Percentiles rank a stretch among this genome's conserved stretches.
These are phyloP conservation scores for Vireo griseus DNA, from an alignment of 2,797 vertebrate species.

Conservation along the genomic window DNA sequence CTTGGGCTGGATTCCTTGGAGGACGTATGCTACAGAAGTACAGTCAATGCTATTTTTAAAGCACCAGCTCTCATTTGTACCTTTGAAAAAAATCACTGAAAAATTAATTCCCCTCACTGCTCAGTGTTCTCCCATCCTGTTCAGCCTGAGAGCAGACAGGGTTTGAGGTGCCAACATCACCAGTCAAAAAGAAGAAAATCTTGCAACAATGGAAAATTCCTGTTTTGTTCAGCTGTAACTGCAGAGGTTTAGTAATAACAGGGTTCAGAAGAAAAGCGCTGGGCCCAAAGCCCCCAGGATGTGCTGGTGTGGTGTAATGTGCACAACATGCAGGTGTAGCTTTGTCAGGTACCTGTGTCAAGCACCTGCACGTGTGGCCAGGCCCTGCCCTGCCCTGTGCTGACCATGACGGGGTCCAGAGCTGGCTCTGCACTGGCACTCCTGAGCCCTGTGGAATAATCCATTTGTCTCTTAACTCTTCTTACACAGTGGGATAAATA, in stretches of 20 bases:
- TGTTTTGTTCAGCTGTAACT: neutral
- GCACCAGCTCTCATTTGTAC: neutral
- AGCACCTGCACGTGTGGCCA: rapidly evolving
- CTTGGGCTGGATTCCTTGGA: neutral
- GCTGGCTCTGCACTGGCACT: neutral
- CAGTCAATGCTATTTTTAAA: constrained; percentile 8
- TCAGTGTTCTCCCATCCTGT: neutral
- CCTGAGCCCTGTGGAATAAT: neutral
- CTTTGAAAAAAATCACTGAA: neutral
- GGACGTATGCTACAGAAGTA: neutral
- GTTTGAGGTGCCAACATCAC: neutral
- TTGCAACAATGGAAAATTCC: neutral
- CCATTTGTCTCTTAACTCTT: neutral
- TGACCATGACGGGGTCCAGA: neutral
- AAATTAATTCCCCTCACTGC: neutral
- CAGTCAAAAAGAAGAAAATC: neutral
- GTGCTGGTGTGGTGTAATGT: rapidly evolving
- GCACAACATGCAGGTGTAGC: neutral
- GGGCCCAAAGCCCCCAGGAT: neutral
- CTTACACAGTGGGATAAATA: neutral
- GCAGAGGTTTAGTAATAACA: neutral
- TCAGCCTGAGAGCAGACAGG: neutral
- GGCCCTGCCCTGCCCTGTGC: neutral
- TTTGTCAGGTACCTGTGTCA: neutral
- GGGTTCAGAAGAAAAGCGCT: neutral